Conservation (phyloP, 1,140 invertebrate genomes). For the Thaumatotibia leucotreta region DNA sequence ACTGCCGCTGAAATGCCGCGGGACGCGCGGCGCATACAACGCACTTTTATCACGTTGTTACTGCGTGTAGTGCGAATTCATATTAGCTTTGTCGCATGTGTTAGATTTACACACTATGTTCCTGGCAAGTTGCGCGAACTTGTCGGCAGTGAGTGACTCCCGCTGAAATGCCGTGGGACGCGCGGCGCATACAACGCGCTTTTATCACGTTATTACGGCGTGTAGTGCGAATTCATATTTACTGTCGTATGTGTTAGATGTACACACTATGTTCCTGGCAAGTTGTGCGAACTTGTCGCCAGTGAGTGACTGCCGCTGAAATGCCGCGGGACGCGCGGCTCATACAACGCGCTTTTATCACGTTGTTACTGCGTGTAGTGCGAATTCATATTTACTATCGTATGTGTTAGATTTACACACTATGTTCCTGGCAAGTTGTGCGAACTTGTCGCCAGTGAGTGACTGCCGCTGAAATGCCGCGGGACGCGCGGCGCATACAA, state of each 20-base stretch:
- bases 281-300: neutral
- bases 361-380: no score
- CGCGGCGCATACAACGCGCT: constrained; percentile 55
- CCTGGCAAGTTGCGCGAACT: neutral
- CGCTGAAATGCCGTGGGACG: constrained; percentile 51
- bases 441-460: neutral
- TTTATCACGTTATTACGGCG: constrained; percentile 41
- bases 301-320: constrained; percentile 21
- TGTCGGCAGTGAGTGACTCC: neutral
- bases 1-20: constrained; percentile 38
- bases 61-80: no score
- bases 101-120: neutral
- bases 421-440: no score
- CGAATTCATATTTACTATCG: no score
- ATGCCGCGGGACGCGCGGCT: constrained; percentile 55
- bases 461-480: constrained; percentile 37
- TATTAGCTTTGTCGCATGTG: no score
- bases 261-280: no score
- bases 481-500: constrained; percentile 58
- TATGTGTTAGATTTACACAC: no score
- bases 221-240: no score
- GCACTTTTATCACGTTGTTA: constrained; percentile 57
- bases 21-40: constrained; percentile 58
- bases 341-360: constrained; percentile 58
- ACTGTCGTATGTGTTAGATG: no score